A percentile compares a stretch with the other conserved stretches of the same genome.
These are phyloP conservation scores for Tauraco hartlaubi DNA, from an alignment of 2,797 vertebrate species.

Conservation along the genomic window DNA sequence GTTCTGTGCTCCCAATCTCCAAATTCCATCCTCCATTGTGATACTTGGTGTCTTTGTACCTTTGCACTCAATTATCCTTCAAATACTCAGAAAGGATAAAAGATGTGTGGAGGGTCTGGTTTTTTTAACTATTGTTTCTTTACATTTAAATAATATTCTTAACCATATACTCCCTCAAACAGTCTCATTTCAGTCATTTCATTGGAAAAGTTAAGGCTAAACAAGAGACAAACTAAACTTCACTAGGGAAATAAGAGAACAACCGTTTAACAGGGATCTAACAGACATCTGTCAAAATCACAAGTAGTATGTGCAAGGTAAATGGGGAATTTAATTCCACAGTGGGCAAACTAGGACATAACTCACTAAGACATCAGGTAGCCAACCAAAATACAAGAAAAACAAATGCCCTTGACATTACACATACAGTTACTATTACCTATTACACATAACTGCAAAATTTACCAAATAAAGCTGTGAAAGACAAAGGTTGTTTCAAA, in stretches of 20 bases:
- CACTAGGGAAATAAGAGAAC: background rate
- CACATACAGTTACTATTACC: background rate
- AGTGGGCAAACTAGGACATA: background rate
- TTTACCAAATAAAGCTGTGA: background rate
- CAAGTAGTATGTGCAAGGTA: background rate
- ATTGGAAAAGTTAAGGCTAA: background rate
- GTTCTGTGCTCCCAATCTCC: background rate
- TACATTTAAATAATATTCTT: background rate
- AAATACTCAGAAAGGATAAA: background rate
- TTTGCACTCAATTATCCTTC: background rate
- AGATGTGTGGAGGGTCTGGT: accelerated
- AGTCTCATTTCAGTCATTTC: background rate
- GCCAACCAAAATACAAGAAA: background rate
- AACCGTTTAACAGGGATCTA: background rate
- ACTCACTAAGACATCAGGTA: background rate
- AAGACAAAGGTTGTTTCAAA: background rate
- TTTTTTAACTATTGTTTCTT: background rate
- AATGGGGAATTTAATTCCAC: background rate
- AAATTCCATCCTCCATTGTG: background rate
- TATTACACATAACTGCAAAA: background rate
- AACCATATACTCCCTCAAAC: background rate
- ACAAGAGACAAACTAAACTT: background rate
- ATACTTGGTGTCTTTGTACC: background rate
- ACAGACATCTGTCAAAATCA: background rate
- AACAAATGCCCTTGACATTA: background rate